Evolutionary conservation across 1,140 invertebrate genomes (phyloP).

Genomic region (Aphelinus certus): DNA sequence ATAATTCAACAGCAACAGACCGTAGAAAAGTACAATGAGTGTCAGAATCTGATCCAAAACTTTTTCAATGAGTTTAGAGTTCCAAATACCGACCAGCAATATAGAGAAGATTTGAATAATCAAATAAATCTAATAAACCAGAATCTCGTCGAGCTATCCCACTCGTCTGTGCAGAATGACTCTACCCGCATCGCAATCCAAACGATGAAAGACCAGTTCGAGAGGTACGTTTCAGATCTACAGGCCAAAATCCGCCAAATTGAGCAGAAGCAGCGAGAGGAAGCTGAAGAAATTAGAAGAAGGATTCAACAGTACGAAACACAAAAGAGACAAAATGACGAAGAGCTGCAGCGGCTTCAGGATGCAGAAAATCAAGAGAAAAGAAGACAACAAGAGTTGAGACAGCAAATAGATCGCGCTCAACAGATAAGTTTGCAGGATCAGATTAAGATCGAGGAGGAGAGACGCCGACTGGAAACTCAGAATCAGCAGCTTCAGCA

Average conservation of each 20-base stretch:
- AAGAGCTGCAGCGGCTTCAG: background rate
- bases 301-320: too few species aligned
- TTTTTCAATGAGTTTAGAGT: constrained; percentile 19
- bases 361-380: constrained; percentile 6
- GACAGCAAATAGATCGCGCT: background rate
- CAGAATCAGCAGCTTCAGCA: background rate
- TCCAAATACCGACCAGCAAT: background rate
- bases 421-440: background rate
- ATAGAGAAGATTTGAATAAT: constrained; percentile 8
- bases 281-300: background rate
- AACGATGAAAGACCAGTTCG: constrained; percentile 10
- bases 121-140: background rate
- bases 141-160: constrained; percentile 1
- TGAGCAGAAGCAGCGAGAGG: background rate
- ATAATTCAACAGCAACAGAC: background rate
- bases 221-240: constrained; percentile 6
- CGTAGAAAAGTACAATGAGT: background rate
- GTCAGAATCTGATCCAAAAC: background rate
- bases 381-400: background rate
- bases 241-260: constrained; percentile 7
- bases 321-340: background rate
- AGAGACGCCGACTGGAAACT: background rate
- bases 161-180: background rate
- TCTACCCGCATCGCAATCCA: constrained; percentile 1
- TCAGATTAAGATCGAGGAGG: background rate